A percentile compares a stretch with the other conserved stretches of the same genome.
Conservation (phyloP, 2,888 invertebrate species). For the Trachelus troglodyta region DNA sequence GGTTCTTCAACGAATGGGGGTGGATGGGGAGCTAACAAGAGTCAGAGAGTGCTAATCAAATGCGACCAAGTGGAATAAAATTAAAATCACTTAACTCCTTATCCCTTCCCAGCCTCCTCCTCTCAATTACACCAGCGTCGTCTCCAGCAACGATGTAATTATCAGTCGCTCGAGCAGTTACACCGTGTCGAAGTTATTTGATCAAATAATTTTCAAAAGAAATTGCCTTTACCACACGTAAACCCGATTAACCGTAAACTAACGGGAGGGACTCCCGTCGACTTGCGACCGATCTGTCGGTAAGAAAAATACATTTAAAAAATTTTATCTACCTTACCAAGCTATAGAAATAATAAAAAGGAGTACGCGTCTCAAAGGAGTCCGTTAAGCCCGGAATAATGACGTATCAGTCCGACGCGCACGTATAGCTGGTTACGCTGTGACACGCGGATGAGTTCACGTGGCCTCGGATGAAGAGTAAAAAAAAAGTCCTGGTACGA, state of each 20-base stretch:
- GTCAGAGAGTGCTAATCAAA: slow-evolving; percentile 32
- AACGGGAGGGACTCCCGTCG: no score
- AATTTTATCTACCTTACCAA: not conserved
- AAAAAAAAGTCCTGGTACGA: not conserved
- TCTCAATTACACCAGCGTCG: not conserved
- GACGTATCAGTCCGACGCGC: not conserved
- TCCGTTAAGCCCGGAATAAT: not conserved
- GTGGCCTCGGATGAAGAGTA: not conserved
- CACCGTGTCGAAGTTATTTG: not conserved
- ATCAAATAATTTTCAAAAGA: no score
- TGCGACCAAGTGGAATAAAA: slow-evolving; percentile 30
- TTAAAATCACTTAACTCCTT: slow-evolving; percentile 30
- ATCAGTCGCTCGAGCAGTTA: not conserved
- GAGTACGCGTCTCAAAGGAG: not conserved
- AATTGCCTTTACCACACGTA: no score
- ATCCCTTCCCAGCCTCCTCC: not conserved
- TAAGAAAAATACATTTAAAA: not conserved
- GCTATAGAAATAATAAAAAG: not conserved
- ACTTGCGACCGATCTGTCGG: no score
- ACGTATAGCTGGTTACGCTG: not conserved
- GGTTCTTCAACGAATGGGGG: not conserved
- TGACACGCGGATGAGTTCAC: not conserved
- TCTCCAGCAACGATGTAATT: not conserved
- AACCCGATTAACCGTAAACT: no score
- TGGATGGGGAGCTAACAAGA: not conserved